Percentiles rank a stretch among this genome's conserved stretches.
These are phyloP conservation scores for Darevskia mixta DNA, from an alignment of 2,797 vertebrate genomes.

Conservation along the genomic window DNA sequence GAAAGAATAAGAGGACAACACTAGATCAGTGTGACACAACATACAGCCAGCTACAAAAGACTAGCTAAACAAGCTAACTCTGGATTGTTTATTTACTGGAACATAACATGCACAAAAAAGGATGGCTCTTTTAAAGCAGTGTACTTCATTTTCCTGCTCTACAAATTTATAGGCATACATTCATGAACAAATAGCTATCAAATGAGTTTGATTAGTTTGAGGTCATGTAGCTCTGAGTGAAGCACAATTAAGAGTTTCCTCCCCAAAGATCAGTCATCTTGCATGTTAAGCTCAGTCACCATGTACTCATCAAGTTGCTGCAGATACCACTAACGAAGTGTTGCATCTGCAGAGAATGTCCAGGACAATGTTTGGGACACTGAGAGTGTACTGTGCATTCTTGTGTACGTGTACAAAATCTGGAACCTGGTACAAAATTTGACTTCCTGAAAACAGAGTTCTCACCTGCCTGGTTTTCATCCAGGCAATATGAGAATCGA, in stretches of 20 bases:
- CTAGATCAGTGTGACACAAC: slow-evolving; percentile 65
- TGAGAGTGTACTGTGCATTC: neutral
- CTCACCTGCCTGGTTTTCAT: neutral
- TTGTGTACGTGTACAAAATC: fast-evolving
- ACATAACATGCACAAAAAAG: slow-evolving; percentile 27
- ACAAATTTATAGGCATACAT: neutral
- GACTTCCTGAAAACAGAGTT: neutral
- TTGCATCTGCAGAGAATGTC: neutral
- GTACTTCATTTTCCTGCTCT: neutral
- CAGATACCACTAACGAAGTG: neutral
- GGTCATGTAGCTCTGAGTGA: neutral
- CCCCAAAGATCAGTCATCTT: neutral
- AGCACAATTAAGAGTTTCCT: neutral
- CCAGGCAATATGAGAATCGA: neutral
- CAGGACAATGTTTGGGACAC: neutral
- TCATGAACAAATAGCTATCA: neutral
- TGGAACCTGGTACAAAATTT: neutral
- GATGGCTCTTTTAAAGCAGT: neutral
- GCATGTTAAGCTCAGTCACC: neutral
- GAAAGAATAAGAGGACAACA: slow-evolving; percentile 59
- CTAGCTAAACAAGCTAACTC: slow-evolving; percentile 50
- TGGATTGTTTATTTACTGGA: slow-evolving; percentile 39
- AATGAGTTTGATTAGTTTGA: slow-evolving; percentile 32
- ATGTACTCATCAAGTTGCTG: neutral
- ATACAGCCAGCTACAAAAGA: slow-evolving; percentile 60